Conservation (phyloP, 2,888 invertebrate species). For the Bugulina stolonifera region DNA sequence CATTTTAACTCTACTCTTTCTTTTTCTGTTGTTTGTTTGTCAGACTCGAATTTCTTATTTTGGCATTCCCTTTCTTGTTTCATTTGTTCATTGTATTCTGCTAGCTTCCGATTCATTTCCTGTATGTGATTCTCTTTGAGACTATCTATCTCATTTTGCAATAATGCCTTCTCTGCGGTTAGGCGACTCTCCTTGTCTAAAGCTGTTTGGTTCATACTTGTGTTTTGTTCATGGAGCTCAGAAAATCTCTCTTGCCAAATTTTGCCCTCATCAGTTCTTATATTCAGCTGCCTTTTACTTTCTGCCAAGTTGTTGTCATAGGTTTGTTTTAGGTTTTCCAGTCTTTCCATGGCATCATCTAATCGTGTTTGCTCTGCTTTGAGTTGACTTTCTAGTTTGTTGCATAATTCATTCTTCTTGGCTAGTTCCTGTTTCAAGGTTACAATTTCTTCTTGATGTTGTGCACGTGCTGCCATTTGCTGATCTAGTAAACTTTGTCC, state of each 20-base stretch:
- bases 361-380: no score
- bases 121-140: neutral
- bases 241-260: no score
- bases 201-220: no score
- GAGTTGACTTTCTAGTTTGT: no score
- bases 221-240: no score
- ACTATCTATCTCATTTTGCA: neutral
- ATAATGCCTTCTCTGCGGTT: neutral
- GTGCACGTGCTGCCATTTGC: neutral
- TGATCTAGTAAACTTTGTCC: constrained; percentile 6
- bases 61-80: neutral
- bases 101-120: neutral
- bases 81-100: neutral
- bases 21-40: neutral
- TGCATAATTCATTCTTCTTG: neutral
- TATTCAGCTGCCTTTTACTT: no score
- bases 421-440: neutral
- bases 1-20: neutral
- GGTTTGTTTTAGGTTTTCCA: no score
- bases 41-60: neutral
- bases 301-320: no score
- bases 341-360: no score
- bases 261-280: no score
- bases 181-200: neutral
- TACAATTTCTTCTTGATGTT: neutral